Evolutionary conservation across 1,140 invertebrate species (phyloP), one percentile per base, ranked within the genome.

Genomic region (Hylaeus anthracinus): DNA sequence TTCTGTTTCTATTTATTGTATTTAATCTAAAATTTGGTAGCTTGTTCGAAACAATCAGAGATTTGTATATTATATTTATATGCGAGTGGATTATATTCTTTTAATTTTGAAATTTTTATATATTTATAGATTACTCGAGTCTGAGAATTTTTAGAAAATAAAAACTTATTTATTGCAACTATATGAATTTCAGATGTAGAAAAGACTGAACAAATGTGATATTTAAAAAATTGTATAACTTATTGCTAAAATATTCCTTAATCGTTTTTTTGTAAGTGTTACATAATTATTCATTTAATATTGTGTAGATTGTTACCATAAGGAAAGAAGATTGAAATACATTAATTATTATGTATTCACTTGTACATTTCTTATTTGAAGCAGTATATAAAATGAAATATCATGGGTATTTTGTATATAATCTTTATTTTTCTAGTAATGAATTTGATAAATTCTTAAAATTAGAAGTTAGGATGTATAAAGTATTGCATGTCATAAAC

Each of bases 151-250:
- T 71, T 15, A 10, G 14, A 51, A 56, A 79, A 69, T n/a, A 1
- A 53, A 53, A 72, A 8, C 12, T 53, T 78, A 71, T 72, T 72
- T 79, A 63, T 64, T 64, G 5, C 51, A 60, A 58, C 56, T 66
- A n/a, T 41, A 10, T 48, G 12, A 48, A 73, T 66, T 26, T 51
- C 9, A 66, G 10, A 74, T 15, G 55, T 73, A 85, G 73, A 14
- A 60, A 86, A 86, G 84, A 85, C 84, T 86, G 84, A 85, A 55
- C 58, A 61, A 76, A 81, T 86, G 84, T 86, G 84, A 86, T 85
- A 85, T 84, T 61, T 74, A 67, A 74, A 67, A 53, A 56, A 80
- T 56, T 67, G 43, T 66, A 45, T 74, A 74, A 66, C 41, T 80
- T 78, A 78, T 78, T 61, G 41, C 37, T 66, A 43, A 74, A 79